Base-by-base conservation (phyloP, 1,140 invertebrate species). In the Drosophila teissieri region DNA sequence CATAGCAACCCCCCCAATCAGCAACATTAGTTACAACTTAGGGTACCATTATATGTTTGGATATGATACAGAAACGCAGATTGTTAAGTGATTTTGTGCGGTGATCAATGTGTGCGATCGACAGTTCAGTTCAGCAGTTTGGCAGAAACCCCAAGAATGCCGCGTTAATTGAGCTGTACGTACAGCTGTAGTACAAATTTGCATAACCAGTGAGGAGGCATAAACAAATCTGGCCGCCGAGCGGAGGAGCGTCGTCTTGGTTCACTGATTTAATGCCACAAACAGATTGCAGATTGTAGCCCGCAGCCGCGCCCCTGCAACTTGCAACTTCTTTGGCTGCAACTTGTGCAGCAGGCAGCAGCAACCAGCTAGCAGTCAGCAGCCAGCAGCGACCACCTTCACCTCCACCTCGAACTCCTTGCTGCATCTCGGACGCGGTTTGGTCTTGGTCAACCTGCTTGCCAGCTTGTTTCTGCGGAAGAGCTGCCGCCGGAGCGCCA, bases 221-320 rank as follows among this genome's bases (percentile, higher is more conserved):
- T 89, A 88, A 88, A 88, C 84, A 88, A 88, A 88, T 88, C 83
- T 88, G 79, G 82, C 74, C 80, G 45, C 45, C 17, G 77, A 76
- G 80, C 83, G 84, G 45, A 31, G 22, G 77, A 76, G 80, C 83
- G 84, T 88, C 83, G 84, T 88, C 80, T 88, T 88, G 84, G 67
- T 88, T 88, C 84, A 88, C 84, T 89, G 84, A 88, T 89, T 88
- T 88, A 88, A 89, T 88, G 83, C 83, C 83, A 83, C 83, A 88
- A 88, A 88, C 84, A 88, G 83, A 88, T 88, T 88, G 83, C 84
- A 88, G 83, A 88, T 88, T 88, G 83, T 78, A 77, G 40, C 48
- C 69, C 69, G 80, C 64, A 75, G 60, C 60, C 63, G 62, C 68
- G 68, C 70, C 70, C 55, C 55, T 61, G 63, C 67, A 19, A 64